A percentile compares a stretch with the other conserved stretches of the same genome.
Evolutionary conservation across 2,113 vertebrate genomes (phyloP).

Genomic region (Anhinga anhinga): DNA sequence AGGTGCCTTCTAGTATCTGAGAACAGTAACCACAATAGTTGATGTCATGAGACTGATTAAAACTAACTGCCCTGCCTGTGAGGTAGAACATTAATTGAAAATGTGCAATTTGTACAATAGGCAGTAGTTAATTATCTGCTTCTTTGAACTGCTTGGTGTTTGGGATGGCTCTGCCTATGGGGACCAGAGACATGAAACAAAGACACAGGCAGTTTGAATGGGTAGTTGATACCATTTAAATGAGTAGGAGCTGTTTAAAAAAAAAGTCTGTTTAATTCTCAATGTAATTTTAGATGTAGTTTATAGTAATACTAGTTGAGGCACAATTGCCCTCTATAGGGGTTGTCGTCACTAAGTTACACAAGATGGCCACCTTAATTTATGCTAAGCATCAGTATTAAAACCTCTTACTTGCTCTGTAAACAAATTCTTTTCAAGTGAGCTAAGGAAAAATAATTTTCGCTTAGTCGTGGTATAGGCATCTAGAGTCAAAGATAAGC

Average conservation of each 20-base stretch:
- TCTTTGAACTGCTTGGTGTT: slow-evolving; percentile 63
- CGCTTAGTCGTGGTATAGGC: neutral
- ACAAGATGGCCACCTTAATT: neutral
- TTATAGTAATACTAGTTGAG: neutral
- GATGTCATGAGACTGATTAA: slow-evolving; percentile 62
- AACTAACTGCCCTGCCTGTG: slow-evolving; percentile 57
- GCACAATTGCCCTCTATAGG: neutral
- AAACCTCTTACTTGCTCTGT: neutral
- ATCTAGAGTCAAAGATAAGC: slow-evolving; percentile 13
- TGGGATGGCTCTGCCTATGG: slow-evolving; percentile 53
- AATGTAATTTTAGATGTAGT: neutral
- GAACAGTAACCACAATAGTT: slow-evolving; percentile 42
- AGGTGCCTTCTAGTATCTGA: slow-evolving; percentile 23
- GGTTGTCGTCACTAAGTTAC: neutral
- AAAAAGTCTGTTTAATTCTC: neutral
- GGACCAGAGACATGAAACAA: slow-evolving; percentile 27
- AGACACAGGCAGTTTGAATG: neutral
- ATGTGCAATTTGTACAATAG: slow-evolving; percentile 63
- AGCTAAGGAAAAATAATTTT: neutral
- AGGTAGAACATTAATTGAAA: slow-evolving; percentile 69
- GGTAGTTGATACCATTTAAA: neutral
- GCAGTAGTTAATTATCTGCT: slow-evolving; percentile 64
- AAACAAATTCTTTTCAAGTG: neutral
- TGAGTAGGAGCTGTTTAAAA: neutral
- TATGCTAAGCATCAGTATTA: neutral